Evolutionary conservation across 53 echinoderm and acorn worm genomes (phyloP), one percentile per base, ranked within the genome.

Genomic region (Mesocentrotus franciscanus): DNA sequence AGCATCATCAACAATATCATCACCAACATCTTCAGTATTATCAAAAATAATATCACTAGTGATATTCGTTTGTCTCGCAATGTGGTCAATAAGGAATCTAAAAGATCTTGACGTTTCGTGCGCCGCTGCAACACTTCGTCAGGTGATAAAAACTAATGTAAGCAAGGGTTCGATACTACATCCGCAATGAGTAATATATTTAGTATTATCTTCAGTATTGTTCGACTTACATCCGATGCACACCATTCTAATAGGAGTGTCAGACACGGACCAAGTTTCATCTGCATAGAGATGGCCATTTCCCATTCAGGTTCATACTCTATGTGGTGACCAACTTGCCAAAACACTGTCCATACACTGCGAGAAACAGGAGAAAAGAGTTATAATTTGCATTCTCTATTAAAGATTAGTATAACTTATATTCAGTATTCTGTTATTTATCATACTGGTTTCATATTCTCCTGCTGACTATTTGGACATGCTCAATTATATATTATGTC

Each of bases 221-320:
- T 90, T 66, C 5, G 20, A 95, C 97, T 98, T 98, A 98, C 99
- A 96, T 98, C 99, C 49, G 97, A 94, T 56, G 96, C 96, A 96
- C 97, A 97, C 99, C 99, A 98, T 89, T 98, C 97, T 58, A 97
- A 94, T 18, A 98, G 93, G 64, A 98, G 93, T 8, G 96, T 97
- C 34, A 98, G 92, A 71, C 99, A 98, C 1, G 96, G 96, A 66
- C 97, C 96, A n/a, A 98, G 95, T 33, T 96, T 96, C 56, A 97
- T 98, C 96, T 97, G 97, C 62, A 97, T 96, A 24, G 97, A 96
- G 85, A 98, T 96, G 60, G 97, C 99, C 32, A 96, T 98, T 95
- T 98, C 99, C 99, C 99, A 98, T 94, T 98, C 99, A 29, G 99
- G 97, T 61, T 98, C 99, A 61, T 98, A 96, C 92, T 98, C 99